Evolutionary conservation across 2,888 invertebrate genomes (phyloP).

Genomic region (Nephrocerus scutellatus): DNA sequence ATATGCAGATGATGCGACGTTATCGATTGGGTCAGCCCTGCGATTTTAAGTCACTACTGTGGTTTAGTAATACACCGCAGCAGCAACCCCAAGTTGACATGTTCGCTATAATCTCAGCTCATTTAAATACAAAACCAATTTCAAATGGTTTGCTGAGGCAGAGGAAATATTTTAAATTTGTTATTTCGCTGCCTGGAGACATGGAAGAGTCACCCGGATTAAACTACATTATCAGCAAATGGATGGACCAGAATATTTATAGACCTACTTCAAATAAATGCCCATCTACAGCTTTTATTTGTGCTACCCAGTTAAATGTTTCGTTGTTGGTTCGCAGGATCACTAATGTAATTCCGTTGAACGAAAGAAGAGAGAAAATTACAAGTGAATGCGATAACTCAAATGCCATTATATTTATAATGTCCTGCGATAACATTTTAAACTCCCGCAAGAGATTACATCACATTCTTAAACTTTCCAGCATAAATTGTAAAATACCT

Average conservation of each 20-base stretch:
- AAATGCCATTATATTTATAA: constrained; percentile 37
- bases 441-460: constrained; percentile 33
- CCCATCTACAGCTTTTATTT: constrained; percentile 25
- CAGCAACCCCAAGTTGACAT: constrained; percentile 31
- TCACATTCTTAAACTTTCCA: constrained; percentile 28
- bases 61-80: constrained; percentile 11
- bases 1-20: constrained; percentile 49
- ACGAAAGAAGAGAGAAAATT: constrained; percentile 30
- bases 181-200: constrained; percentile 35
- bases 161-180: constrained; percentile 35
- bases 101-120: constrained; percentile 28
- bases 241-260: constrained; percentile 26
- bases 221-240: constrained; percentile 34
- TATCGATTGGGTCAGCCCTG: constrained; percentile 48
- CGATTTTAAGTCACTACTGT: constrained; percentile 30
- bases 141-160: constrained; percentile 25
- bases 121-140: constrained; percentile 18
- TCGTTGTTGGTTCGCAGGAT: constrained; percentile 42
- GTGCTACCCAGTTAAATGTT: constrained; percentile 29
- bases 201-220: constrained; percentile 32
- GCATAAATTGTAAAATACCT: constrained; percentile 28
- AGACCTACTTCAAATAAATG: not conserved
- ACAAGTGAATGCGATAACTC: constrained; percentile 30
- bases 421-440: constrained; percentile 23
- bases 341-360: constrained; percentile 30